Conservation (phyloP, 2,113 vertebrate genomes). For the Acanthochromis polyacanthus region DNA sequence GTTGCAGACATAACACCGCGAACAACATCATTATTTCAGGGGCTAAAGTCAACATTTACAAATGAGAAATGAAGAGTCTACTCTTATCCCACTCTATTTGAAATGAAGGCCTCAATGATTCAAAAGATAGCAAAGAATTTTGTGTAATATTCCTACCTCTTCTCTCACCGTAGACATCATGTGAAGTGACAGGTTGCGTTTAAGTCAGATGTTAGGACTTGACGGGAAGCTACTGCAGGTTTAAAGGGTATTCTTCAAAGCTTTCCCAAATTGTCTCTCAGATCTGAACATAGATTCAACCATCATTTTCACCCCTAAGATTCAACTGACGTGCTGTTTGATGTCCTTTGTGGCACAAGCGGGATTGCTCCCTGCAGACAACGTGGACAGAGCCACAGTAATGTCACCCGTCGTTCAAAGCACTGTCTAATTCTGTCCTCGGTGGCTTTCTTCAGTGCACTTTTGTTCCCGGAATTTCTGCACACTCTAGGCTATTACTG, state of each 20-base stretch:
- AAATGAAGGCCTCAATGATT: too few relatives aligned
- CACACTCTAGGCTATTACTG: not conserved
- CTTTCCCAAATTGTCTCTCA: not conserved
- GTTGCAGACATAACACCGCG: too few relatives aligned
- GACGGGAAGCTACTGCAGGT: not conserved
- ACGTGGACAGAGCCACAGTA: not conserved
- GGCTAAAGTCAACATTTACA: too few relatives aligned
- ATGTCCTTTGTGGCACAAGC: slow-evolving; percentile 37
- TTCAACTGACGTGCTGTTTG: slow-evolving; percentile 11
- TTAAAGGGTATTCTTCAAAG: not conserved
- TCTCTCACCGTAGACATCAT: not conserved
- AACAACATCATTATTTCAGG: too few relatives aligned
- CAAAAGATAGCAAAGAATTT: not conserved
- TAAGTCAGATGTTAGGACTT: not conserved
- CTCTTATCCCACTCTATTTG: too few relatives aligned
- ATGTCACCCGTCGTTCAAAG: slow-evolving; percentile 57
- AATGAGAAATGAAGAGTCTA: too few relatives aligned
- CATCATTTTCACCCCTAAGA: slow-evolving; percentile 8
- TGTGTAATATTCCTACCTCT: not conserved
- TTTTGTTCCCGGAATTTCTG: slow-evolving; percentile 3
- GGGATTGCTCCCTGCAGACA: slow-evolving; percentile 10
- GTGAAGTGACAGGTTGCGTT: not conserved
- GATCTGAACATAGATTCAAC: not conserved
- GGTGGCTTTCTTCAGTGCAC: not conserved
- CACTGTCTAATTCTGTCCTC: slow-evolving; percentile 26